Evolutionary conservation across 2,888 invertebrate genomes (phyloP), one percentile per base, ranked within the genome.

Genomic region (Drosophila prolongata): DNA sequence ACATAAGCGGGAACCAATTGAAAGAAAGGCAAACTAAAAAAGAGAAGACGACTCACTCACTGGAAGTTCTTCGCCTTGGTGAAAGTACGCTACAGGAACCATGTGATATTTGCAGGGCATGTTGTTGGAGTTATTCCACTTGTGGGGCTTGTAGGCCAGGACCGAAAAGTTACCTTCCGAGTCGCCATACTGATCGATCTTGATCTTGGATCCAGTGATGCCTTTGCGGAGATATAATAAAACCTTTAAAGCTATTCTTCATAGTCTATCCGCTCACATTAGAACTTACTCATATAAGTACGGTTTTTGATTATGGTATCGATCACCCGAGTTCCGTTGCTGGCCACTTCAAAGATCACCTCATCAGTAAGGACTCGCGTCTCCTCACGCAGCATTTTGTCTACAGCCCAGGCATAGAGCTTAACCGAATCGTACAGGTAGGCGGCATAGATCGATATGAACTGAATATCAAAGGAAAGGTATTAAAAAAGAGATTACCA

Each of bases 81-180:
- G 95, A 91, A 97, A 97, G 91, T 95, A 95, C 35, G 96, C 96
- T n/a, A 97, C 96, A 1, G 96, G 96, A 79, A 95, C 94, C 96
- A 97, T 96, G 90, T 95, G 95, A 90, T 95, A 95, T 43, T 94
- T 92, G 91, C 97, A 97, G 60, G 94, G 94, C 82, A 95, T 95
- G 71, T 91, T 91, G 74, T 92, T 92, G 54, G 87, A 89, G 70
- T 89, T 90, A 54, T 87, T 85, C 86, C 91, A 90, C 76, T 93
- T 93, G 77, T 91, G 92, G 16, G 93, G 93, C 90, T 95, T 96
- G 89, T 96, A 95, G 1, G 98, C 97, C 70, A 99, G 93, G 60
- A 99, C 96, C 0, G 99, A 98, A 93, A 98, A 99, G 92, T 99
- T 99, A 9, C 98, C 99, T 92, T 98, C 98, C 0, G 98, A 98